These are phyloP conservation scores for Eulithis testata DNA, from an alignment of 2,888 invertebrate genomes.

Conservation along the genomic window DNA sequence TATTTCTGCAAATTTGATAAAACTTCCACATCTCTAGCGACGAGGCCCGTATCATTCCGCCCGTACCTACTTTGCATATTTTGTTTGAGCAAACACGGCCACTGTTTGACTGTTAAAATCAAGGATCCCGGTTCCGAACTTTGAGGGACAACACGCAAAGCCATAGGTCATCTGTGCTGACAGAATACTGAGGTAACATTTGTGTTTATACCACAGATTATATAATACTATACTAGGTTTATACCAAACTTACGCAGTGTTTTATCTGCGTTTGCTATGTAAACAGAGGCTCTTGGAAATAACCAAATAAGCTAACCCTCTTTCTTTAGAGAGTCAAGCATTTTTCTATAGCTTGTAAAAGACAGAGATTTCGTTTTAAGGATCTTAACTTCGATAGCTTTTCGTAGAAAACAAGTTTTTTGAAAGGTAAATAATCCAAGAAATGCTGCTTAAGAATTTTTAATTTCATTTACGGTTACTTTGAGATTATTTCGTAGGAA, in stretches of 20 bases:
- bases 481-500: constrained; percentile 46
- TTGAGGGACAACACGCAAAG: constrained; percentile 57
- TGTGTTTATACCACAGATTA: constrained; percentile 14
- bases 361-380: constrained; percentile 35
- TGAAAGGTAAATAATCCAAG: constrained; percentile 34
- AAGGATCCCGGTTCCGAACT: constrained; percentile 69
- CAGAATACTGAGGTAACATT: constrained; percentile 4
- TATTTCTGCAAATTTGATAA: background rate
- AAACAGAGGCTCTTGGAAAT: constrained; percentile 1
- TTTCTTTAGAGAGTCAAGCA: constrained; percentile 3
- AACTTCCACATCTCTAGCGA: constrained; percentile 27
- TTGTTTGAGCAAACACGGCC: constrained; percentile 78
- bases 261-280: background rate
- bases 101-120: constrained; percentile 81
- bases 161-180: constrained; percentile 54
- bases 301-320: constrained; percentile 1
- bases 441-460: constrained; percentile 34
- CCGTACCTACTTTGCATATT: constrained; percentile 82
- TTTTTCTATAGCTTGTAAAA: constrained; percentile 10
- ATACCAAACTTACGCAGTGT: constrained; percentile 3
- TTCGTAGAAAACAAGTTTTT: constrained; percentile 31
- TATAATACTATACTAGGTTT: too few relatives aligned
- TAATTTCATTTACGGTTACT: constrained; percentile 40
- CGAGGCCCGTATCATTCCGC: constrained; percentile 69
- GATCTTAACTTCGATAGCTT: constrained; percentile 31